A percentile compares a stretch with the other conserved stretches of the same genome.
Evolutionary conservation across 2,113 vertebrate species (phyloP).

Genomic region (Lota lota): DNA sequence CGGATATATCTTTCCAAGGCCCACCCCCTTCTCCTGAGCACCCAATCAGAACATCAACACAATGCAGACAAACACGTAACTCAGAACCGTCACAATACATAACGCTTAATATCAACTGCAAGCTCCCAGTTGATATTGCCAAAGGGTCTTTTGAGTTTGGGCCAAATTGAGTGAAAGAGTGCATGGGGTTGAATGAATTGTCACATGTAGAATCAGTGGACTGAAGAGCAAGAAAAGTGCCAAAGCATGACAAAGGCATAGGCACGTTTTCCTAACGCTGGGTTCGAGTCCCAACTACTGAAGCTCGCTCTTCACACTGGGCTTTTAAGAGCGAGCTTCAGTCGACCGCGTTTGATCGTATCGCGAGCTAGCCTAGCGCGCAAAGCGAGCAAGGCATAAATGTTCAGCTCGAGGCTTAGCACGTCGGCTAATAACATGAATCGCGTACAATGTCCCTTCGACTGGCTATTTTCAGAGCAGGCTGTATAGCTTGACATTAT

Average conservation of each 20-base stretch:
- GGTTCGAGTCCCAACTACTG: constrained; percentile 25
- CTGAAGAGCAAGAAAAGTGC: too few species aligned
- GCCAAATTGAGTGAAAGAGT: too few species aligned
- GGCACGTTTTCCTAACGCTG: not conserved
- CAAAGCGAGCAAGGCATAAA: constrained; percentile 49
- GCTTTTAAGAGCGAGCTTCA: constrained; percentile 15
- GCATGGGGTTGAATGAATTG: too few species aligned
- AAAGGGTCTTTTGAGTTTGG: too few species aligned
- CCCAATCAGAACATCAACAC: too few species aligned
- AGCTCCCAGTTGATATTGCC: too few species aligned
- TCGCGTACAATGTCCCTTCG: constrained; percentile 58
- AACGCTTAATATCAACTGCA: constrained; percentile 20
- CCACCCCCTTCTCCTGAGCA: too few species aligned
- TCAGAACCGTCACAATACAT: too few species aligned
- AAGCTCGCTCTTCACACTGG: not conserved
- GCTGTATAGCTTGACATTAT: too few species aligned
- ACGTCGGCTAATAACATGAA: constrained; percentile 58
- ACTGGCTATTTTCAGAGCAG: constrained; percentile 18
- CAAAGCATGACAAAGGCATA: constrained; percentile 9
- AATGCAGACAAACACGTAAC: too few species aligned
- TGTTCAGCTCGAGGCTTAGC: constrained; percentile 58
- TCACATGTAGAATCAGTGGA: too few species aligned
- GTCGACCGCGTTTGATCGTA: constrained; percentile 45
- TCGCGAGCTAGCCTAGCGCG: constrained; percentile 63
- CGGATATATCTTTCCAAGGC: too few species aligned